These are phyloP conservation scores for Tenthredo distinguenda DNA, from an alignment of 2,888 invertebrate species.

Conservation along the genomic window DNA sequence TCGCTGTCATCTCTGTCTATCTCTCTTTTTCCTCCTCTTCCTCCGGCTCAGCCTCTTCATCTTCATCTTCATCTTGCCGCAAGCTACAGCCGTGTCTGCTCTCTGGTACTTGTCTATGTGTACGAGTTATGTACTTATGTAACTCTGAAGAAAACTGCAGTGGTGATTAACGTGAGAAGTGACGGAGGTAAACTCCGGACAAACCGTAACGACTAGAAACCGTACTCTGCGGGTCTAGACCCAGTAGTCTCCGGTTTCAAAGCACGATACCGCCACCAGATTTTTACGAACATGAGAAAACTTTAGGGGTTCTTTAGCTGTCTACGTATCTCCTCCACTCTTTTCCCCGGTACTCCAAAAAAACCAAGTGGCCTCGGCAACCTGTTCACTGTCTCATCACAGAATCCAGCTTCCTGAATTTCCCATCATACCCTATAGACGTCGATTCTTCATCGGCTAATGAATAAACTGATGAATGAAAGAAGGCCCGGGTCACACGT, in stretches of 20 bases:
- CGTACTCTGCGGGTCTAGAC: not conserved
- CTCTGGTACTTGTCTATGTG: not conserved
- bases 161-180: slow-evolving; percentile 19
- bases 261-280: not conserved
- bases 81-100: not conserved
- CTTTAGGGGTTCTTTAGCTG: not conserved
- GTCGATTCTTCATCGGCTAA: not conserved
- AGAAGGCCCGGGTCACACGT: not conserved
- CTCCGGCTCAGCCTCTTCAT: not conserved
- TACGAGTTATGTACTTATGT: not conserved
- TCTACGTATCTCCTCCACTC: not conserved
- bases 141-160: not conserved
- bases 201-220: not conserved
- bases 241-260: slow-evolving; percentile 12
- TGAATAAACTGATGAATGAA: not conserved
- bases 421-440: no score
- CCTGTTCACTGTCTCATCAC: no score
- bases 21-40: not conserved
- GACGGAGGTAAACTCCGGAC: not conserved
- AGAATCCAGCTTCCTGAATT: no score
- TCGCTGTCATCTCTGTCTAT: not conserved
- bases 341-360: no score
- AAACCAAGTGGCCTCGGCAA: not conserved
- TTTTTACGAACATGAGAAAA: not conserved
- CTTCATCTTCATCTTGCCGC: not conserved